phyloP scores from a whole-genome alignment of 2,888 invertebrate genomes.

The Nebria salina region DNA sequence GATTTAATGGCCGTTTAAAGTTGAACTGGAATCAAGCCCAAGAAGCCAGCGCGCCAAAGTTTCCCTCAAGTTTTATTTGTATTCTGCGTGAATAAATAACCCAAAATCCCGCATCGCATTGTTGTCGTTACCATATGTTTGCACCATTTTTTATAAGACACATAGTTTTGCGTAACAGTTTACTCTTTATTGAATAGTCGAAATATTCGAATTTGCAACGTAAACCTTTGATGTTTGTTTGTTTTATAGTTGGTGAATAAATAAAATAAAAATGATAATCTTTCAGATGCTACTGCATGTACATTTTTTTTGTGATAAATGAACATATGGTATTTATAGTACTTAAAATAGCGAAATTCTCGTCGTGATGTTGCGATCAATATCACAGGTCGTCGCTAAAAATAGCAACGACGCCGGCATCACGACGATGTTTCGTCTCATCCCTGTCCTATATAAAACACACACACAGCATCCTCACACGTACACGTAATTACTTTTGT shows the following conservation, averaged over 20 bases:
- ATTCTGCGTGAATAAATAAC: background rate
- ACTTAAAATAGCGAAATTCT: constrained; percentile 44
- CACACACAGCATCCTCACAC: background rate
- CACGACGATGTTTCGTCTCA: constrained; percentile 9
- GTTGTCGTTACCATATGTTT: background rate
- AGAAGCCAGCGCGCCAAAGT: background rate
- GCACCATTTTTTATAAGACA: background rate
- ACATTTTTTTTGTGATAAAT: no score
- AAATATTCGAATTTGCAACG: no score
- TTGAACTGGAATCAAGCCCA: constrained; percentile 22
- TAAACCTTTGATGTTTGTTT: no score
- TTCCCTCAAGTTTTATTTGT: background rate
- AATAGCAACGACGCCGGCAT: constrained; percentile 32
- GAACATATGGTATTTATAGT: constrained; percentile 28
- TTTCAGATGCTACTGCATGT: no score
- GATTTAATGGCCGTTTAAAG: constrained; percentile 43
- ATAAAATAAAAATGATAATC: no score
- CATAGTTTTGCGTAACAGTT: no score
- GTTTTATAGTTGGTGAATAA: no score
- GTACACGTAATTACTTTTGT: background rate
- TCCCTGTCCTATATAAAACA: background rate
- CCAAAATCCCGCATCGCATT: background rate
- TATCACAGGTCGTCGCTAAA: constrained; percentile 45
- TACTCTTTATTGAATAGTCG: no score
- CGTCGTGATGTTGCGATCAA: constrained; percentile 43